Conservation (phyloP, 2,113 vertebrate genomes). For the Pseudorasbora parva region DNA sequence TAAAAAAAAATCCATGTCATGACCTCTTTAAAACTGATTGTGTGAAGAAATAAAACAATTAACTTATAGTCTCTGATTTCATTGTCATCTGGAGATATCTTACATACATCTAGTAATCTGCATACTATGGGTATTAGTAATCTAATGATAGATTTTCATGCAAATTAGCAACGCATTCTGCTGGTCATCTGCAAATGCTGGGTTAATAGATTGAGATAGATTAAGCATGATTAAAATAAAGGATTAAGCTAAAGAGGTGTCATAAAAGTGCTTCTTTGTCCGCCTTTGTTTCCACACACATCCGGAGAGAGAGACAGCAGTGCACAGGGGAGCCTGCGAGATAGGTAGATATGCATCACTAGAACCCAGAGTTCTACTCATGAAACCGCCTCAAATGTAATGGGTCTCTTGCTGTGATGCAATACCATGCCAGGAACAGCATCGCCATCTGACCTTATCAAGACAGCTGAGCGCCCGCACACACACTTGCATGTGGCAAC, state of each 20-base stretch:
- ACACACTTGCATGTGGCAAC: neutral
- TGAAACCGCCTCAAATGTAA: neutral
- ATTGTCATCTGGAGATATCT: constrained; percentile 17
- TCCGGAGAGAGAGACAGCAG: constrained; percentile 9
- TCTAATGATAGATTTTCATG: constrained; percentile 30
- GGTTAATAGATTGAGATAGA: neutral
- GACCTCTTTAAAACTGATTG: neutral
- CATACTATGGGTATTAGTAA: constrained; percentile 28
- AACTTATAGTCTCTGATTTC: neutral
- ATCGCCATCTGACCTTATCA: constrained; percentile 26
- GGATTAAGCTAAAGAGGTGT: constrained; percentile 12
- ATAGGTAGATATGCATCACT: constrained; percentile 5
- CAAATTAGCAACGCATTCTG: neutral
- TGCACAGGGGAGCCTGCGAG: neutral
- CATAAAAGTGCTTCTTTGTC: constrained; percentile 31
- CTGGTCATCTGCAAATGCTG: neutral
- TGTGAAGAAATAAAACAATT: constrained; percentile 11
- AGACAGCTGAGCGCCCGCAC: constrained; percentile 3
- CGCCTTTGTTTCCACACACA: neutral
- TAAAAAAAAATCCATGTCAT: too few species aligned
- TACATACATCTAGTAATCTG: constrained; percentile 1
- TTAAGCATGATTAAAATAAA: neutral
- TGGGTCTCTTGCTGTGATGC: constrained; percentile 18
- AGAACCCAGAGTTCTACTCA: neutral
- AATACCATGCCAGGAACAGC: constrained; percentile 27